Evolutionary conservation across 2,888 invertebrate species (phyloP).

Genomic region (Volucella zonaria): DNA sequence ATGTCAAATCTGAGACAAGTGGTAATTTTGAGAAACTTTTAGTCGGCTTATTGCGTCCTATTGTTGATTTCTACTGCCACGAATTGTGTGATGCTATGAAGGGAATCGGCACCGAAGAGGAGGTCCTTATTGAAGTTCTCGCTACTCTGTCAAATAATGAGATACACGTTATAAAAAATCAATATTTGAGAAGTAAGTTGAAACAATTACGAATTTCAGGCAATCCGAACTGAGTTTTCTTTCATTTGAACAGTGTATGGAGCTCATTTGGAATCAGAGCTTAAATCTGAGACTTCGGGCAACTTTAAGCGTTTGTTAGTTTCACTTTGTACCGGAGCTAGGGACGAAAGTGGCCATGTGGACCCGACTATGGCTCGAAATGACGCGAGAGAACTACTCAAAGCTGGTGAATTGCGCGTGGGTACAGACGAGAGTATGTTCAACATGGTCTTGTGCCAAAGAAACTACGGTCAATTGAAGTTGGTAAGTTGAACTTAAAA

Average conservation of each 20-base stretch:
- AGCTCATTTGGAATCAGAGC: conserved; percentile 90
- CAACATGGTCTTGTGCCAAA: conserved; percentile 91
- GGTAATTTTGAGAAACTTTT: conserved; percentile 94
- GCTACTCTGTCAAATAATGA: conserved; percentile 94
- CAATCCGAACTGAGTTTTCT: neutral
- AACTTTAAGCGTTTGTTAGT: conserved; percentile 95
- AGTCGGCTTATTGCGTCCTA: conserved; percentile 92
- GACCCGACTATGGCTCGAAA: conserved; percentile 89
- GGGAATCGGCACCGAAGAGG: conserved; percentile 93
- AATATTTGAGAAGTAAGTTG: conserved; percentile 89
- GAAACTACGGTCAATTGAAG: conserved; percentile 86
- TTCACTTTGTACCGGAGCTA: conserved; percentile 89
- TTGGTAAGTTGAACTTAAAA: conserved; percentile 76
- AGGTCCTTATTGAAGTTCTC: conserved; percentile 93
- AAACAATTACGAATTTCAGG: neutral
- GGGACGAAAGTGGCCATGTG: conserved; percentile 89
- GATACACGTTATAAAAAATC: conserved; percentile 89
- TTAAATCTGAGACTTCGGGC: conserved; percentile 94
- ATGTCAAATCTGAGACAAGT: conserved; percentile 93
- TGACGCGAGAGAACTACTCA: conserved; percentile 91
- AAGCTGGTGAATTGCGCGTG: conserved; percentile 87
- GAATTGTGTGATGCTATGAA: conserved; percentile 92
- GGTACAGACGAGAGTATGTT: conserved; percentile 95
- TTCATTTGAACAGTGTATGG: conserved; percentile 87
- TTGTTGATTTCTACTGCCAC: conserved; percentile 91